Conservation (phyloP, 2,113 vertebrate genomes). For the Phasianus colchicus region DNA sequence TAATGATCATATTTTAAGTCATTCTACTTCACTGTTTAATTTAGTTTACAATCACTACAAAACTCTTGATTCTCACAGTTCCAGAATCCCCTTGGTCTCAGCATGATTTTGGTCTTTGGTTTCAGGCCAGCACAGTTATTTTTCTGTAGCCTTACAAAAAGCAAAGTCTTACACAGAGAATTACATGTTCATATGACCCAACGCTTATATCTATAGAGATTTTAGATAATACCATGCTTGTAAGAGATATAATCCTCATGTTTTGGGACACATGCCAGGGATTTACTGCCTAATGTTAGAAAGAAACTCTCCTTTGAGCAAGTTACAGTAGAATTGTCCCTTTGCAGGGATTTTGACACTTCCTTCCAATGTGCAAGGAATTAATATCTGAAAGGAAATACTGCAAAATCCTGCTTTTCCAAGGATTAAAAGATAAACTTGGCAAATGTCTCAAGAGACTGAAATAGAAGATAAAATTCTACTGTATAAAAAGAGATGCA, state of each 20-base stretch:
- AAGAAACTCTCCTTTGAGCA: neutral
- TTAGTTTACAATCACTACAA: neutral
- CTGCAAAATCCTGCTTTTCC: conserved; percentile 9
- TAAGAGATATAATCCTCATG: conserved; percentile 8
- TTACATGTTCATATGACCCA: neutral
- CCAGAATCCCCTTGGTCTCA: neutral
- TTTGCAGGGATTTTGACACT: conserved; percentile 10
- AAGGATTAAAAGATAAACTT: conserved; percentile 24
- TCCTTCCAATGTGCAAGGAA: conserved; percentile 1
- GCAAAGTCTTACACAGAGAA: neutral
- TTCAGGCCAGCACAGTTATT: neutral
- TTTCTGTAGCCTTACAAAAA: neutral
- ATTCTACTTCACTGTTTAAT: neutral
- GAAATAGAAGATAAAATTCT: conserved; percentile 18
- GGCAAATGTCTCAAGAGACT: neutral
- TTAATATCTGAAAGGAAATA: conserved; percentile 30
- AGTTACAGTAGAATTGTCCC: neutral
- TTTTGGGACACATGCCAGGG: neutral
- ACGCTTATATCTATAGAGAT: neutral
- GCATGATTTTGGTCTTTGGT: neutral
- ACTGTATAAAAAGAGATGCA: neutral
- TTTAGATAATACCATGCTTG: conserved; percentile 5
- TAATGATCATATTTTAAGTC: neutral
- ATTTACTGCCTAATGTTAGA: neutral
- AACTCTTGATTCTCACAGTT: neutral